Conservation (phyloP, 1,140 invertebrate species). For the Leptopilina clavipes region DNA sequence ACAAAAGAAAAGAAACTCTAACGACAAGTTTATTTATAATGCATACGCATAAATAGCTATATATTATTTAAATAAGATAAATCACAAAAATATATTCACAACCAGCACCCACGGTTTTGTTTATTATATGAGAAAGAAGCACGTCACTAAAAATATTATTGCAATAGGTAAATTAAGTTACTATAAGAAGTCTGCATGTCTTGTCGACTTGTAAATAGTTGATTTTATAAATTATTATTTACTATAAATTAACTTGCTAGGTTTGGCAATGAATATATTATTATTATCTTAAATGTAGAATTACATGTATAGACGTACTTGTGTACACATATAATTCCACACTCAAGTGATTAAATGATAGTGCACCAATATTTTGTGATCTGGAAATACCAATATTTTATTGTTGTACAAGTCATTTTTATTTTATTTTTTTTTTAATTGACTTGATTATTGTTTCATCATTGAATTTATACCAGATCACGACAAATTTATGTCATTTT, state of each 20-base stretch:
- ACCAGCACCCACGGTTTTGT: slow-evolving; percentile 60
- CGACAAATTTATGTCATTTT: slow-evolving; percentile 18
- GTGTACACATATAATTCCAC: no score
- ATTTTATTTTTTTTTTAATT: no score
- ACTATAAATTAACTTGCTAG: slow-evolving; percentile 46
- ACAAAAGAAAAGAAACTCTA: slow-evolving; percentile 63
- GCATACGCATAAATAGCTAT: slow-evolving; percentile 50
- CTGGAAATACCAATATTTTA: slow-evolving; percentile 33
- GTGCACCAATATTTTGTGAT: slow-evolving; percentile 37
- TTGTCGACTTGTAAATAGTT: slow-evolving; percentile 72
- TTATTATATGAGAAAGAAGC: slow-evolving; percentile 57
- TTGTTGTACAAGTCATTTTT: not conserved
- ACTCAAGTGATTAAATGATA: not conserved
- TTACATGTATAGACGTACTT: no score
- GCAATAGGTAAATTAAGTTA: slow-evolving; percentile 64
- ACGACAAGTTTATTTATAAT: slow-evolving; percentile 65
- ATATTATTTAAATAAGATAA: slow-evolving; percentile 45
- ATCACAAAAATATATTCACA: slow-evolving; percentile 55
- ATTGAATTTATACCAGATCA: slow-evolving; percentile 36
- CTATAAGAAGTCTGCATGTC: slow-evolving; percentile 67
- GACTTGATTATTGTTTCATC: not conserved
- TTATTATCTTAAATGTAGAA: not conserved
- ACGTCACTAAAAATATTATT: slow-evolving; percentile 67
- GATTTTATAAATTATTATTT: slow-evolving; percentile 69
- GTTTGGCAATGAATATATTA: not conserved